Evolutionary conservation across 2,113 vertebrate genomes (phyloP).

Genomic region (Tyto alba): DNA sequence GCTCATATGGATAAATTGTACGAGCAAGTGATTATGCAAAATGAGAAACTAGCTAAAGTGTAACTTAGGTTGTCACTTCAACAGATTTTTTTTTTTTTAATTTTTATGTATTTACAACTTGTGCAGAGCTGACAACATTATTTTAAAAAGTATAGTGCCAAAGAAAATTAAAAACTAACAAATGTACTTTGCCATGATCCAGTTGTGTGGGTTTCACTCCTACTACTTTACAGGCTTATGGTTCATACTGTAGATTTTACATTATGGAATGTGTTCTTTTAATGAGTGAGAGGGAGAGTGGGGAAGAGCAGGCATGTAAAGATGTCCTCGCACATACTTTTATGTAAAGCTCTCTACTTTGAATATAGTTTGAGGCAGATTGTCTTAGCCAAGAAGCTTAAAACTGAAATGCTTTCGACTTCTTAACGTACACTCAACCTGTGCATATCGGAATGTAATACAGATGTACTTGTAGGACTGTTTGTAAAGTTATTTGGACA

Average conservation of each 20-base stretch:
- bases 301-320: neutral
- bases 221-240: neutral
- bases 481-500: neutral
- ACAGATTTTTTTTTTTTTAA: neutral
- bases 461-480: neutral
- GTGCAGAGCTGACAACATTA: neutral
- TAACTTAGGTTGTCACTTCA: neutral
- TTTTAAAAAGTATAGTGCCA: neutral
- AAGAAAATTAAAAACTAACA: neutral
- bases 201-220: neutral
- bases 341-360: neutral
- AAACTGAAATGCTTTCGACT: neutral
- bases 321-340: neutral
- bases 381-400: neutral
- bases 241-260: neutral
- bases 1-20: neutral
- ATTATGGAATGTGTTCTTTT: neutral
- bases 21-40: slow-evolving; percentile 22
- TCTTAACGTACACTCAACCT: neutral
- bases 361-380: neutral
- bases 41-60: neutral
- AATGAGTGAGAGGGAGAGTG: neutral
- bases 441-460: neutral
- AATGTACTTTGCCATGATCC: neutral
- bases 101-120: neutral